Conservation (phyloP, 2,888 invertebrate species). For the Abrostola tripartita region DNA sequence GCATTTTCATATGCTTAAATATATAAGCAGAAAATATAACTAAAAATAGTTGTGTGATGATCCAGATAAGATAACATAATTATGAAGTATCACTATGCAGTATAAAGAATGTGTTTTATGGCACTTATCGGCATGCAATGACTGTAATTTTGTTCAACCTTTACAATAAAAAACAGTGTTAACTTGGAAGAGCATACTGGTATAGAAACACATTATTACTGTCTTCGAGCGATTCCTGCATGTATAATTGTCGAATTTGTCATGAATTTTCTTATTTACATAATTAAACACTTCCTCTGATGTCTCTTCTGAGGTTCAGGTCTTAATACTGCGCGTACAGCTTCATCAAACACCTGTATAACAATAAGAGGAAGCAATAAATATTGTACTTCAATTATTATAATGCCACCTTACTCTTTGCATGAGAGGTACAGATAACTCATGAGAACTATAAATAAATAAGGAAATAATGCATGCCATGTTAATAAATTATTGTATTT, state of each 20-base stretch:
- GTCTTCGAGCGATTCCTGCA: constrained; percentile 79
- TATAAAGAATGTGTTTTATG: constrained; percentile 55
- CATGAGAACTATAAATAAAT: too few relatives aligned
- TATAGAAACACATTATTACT: constrained; percentile 87
- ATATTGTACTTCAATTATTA: neutral
- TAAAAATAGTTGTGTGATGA: constrained; percentile 75
- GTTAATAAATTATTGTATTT: too few relatives aligned
- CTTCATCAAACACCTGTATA: constrained; percentile 98
- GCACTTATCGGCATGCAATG: constrained; percentile 52
- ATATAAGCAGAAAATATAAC: constrained; percentile 71
- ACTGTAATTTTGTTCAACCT: constrained; percentile 50
- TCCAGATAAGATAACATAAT: constrained; percentile 48
- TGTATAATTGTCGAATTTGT: constrained; percentile 69
- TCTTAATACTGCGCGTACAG: constrained; percentile 98
- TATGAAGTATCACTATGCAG: constrained; percentile 46
- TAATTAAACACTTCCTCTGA: constrained; percentile 96
- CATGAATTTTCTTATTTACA: constrained; percentile 87
- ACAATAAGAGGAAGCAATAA: constrained; percentile 24
- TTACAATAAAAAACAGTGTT: constrained; percentile 32
- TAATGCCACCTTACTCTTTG: too few relatives aligned
- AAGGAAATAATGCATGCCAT: too few relatives aligned
- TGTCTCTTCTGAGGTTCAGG: constrained; percentile 98
- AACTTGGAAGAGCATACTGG: constrained; percentile 60
- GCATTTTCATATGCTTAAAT: constrained; percentile 78
- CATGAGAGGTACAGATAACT: too few relatives aligned